phyloP scores from a whole-genome alignment of 2,888 invertebrate genomes.

The Hirtodrosophila cameraria region DNA sequence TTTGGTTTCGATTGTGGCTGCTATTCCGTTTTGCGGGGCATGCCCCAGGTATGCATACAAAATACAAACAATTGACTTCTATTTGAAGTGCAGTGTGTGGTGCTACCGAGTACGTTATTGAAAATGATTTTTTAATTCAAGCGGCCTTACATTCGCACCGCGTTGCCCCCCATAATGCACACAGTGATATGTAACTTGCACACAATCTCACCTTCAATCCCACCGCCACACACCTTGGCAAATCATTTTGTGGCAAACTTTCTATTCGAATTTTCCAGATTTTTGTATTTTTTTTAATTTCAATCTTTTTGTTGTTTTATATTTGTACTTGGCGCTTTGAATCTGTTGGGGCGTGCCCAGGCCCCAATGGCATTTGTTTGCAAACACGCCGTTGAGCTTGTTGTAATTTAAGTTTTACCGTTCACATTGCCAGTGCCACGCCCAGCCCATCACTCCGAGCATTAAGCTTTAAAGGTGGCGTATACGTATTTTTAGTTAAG shows the following conservation, averaged over 20 bases:
- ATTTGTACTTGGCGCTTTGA: background rate
- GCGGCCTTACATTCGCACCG: slow-evolving; percentile 53
- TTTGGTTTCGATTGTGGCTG: background rate
- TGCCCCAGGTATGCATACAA: slow-evolving; percentile 45
- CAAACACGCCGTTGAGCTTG: slow-evolving; percentile 46
- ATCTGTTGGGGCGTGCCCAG: slow-evolving; percentile 18
- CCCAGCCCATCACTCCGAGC: background rate
- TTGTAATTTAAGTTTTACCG: slow-evolving; percentile 61
- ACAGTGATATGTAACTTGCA: too few relatives aligned
- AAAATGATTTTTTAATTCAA: slow-evolving; percentile 81
- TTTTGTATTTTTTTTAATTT: slow-evolving; percentile 16
- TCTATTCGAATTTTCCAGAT: slow-evolving; percentile 59
- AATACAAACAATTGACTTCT: slow-evolving; percentile 52
- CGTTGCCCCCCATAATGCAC: background rate
- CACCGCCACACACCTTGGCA: slow-evolving; percentile 21
- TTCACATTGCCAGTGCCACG: background rate
- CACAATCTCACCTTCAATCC: background rate
- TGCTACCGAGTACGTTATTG: slow-evolving; percentile 69
- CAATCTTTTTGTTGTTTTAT: slow-evolving; percentile 5
- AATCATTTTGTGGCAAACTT: slow-evolving; percentile 57
- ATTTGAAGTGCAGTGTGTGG: slow-evolving; percentile 4
- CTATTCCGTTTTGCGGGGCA: slow-evolving; percentile 5
- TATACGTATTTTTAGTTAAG: slow-evolving; percentile 51
- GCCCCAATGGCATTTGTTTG: slow-evolving; percentile 48
- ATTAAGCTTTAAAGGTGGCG: slow-evolving; percentile 34